Conservation (phyloP, 2,888 invertebrate genomes). For the Dascillus cervinus region DNA sequence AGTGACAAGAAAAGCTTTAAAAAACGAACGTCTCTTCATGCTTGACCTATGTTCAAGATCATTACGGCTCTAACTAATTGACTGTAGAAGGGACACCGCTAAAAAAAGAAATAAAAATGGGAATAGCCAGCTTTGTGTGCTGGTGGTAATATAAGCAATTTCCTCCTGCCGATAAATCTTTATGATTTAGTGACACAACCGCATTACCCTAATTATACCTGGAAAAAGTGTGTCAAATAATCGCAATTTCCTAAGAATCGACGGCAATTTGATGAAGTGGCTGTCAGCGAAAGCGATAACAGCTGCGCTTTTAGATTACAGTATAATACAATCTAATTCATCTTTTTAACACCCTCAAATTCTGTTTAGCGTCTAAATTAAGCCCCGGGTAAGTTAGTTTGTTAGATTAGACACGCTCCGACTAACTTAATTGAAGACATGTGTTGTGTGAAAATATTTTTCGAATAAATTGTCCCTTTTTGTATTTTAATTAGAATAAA, state of each 20-base stretch:
- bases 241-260: no score
- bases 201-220: no score
- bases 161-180: no score
- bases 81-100: slow-evolving; percentile 9
- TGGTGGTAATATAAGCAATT: no score
- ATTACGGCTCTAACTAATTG: slow-evolving; percentile 13
- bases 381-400: slow-evolving; percentile 7
- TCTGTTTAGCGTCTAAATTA: slow-evolving; percentile 15
- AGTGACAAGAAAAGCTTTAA: no score
- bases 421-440: slow-evolving; percentile 18
- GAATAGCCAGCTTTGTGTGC: slow-evolving; percentile 1
- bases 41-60: slow-evolving; percentile 13
- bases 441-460: slow-evolving; percentile 5
- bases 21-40: slow-evolving; percentile 3
- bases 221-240: no score
- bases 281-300: no score
- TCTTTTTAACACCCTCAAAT: slow-evolving; percentile 15
- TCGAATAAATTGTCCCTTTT: not conserved
- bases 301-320: slow-evolving; percentile 6
- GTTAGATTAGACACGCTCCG: slow-evolving; percentile 15
- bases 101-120: no score
- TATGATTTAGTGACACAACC: no score
- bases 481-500: not conserved
- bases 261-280: no score
- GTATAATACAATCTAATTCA: slow-evolving; percentile 5